Conservation (phyloP, 2,888 invertebrate species). For the Pinctada fucata region DNA sequence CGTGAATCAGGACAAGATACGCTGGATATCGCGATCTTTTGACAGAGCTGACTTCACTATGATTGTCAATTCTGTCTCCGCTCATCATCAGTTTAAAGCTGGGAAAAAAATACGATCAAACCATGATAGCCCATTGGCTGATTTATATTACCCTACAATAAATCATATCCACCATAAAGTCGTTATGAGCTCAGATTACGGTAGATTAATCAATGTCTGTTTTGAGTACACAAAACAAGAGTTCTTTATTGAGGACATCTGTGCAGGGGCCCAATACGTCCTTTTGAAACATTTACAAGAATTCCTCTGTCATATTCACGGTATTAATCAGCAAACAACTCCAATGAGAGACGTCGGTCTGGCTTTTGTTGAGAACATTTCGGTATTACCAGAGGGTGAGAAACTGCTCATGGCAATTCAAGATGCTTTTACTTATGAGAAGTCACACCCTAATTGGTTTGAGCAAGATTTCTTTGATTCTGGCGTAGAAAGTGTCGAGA, state of each 20-base stretch:
- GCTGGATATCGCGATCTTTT: conserved; percentile 33
- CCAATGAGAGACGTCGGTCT: conserved; percentile 18
- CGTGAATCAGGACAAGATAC: conserved; percentile 30
- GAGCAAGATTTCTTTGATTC: conserved; percentile 22
- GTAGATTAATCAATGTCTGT: conserved; percentile 34
- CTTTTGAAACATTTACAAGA: conserved; percentile 32
- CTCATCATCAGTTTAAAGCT: conserved; percentile 29
- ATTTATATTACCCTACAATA: conserved; percentile 20
- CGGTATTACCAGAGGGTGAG: conserved; percentile 15
- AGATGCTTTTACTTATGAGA: conserved; percentile 20
- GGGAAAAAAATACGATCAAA: conserved; percentile 14
- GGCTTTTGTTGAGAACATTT: conserved; percentile 7
- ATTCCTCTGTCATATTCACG: conserved; percentile 35
- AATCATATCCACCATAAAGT: conserved; percentile 22
- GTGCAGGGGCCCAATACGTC: conserved; percentile 26
- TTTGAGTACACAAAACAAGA: conserved; percentile 33
- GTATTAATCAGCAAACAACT: conserved; percentile 16
- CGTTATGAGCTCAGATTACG: conserved; percentile 18
- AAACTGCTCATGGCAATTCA: conserved; percentile 9
- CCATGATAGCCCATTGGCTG: conserved; percentile 15
- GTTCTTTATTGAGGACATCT: conserved; percentile 27
- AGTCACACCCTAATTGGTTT: conserved; percentile 27
- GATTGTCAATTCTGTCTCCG: conserved; percentile 28
- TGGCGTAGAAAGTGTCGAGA: conserved; percentile 27
- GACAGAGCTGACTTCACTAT: conserved; percentile 29